A percentile compares a stretch with the other conserved stretches of the same genome.
Conservation (phyloP, 1,140 invertebrate species). For the Belonocnema kinseyi region DNA sequence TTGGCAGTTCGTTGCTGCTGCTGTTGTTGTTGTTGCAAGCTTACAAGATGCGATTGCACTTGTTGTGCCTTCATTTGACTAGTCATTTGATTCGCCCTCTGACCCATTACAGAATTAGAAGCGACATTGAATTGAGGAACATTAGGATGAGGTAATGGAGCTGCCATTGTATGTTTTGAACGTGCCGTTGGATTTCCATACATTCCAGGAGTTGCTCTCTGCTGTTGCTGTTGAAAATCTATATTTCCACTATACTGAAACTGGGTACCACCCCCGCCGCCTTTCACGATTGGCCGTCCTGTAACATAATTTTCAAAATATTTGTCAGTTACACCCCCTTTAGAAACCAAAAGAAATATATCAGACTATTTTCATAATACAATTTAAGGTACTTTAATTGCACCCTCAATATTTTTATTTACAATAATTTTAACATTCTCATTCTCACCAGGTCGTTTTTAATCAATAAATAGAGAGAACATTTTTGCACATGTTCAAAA, state of each 20-base stretch:
- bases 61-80: slow-evolving; percentile 68
- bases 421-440: too few species aligned
- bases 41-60: slow-evolving; percentile 67
- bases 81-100: slow-evolving; percentile 68
- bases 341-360: neutral
- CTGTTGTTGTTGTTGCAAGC: slow-evolving; percentile 67
- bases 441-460: neutral
- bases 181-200: slow-evolving; percentile 64
- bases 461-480: neutral
- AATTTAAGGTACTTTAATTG: too few species aligned
- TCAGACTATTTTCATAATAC: neutral
- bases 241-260: slow-evolving; percentile 64
- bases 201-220: slow-evolving; percentile 65
- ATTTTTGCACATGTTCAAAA: neutral
- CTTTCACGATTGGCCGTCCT: slow-evolving; percentile 79
- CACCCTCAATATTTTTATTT: too few species aligned
- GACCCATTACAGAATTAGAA: slow-evolving; percentile 66
- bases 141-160: slow-evolving; percentile 65
- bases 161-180: slow-evolving; percentile 65
- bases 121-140: slow-evolving; percentile 67
- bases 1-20: slow-evolving; percentile 62
- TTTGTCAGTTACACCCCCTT: neutral
- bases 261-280: slow-evolving; percentile 62
- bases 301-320: slow-evolving; percentile 38
- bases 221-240: slow-evolving; percentile 66